These are phyloP conservation scores for Trichogramma dendrolimi DNA, from an alignment of 2,888 invertebrate species.

Conservation along the genomic window DNA sequence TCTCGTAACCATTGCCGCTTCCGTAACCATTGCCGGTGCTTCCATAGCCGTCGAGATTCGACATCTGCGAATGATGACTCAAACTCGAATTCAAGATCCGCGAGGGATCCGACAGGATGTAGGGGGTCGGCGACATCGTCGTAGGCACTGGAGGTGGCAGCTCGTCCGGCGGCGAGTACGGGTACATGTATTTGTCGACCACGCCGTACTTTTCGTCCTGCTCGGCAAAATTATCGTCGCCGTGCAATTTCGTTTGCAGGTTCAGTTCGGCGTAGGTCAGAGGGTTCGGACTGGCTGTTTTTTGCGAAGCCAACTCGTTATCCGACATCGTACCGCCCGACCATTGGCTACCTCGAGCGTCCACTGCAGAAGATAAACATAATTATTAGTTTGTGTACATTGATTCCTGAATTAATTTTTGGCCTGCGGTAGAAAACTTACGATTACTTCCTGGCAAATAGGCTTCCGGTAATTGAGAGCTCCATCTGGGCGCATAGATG, in stretches of 20 bases:
- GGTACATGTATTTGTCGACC: constrained; percentile 78
- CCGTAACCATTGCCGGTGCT: too few species aligned
- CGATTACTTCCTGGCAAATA: constrained; percentile 54
- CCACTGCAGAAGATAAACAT: constrained; percentile 31
- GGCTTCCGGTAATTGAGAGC: constrained; percentile 64
- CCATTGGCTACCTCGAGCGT: constrained; percentile 60
- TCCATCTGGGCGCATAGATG: constrained; percentile 65
- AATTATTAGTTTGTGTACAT: neutral
- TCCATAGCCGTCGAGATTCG: constrained; percentile 28
- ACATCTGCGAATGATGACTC: constrained; percentile 50
- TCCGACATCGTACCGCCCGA: constrained; percentile 77
- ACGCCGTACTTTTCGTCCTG: constrained; percentile 58
- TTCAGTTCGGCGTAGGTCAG: constrained; percentile 73
- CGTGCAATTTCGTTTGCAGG: constrained; percentile 39
- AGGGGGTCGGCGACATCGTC: constrained; percentile 48
- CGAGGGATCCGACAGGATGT: constrained; percentile 49
- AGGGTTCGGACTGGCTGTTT: constrained; percentile 65
- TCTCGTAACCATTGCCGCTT: constrained; percentile 37
- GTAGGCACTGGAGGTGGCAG: constrained; percentile 1
- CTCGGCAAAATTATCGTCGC: constrained; percentile 48
- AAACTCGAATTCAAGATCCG: constrained; percentile 48
- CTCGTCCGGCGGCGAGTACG: constrained; percentile 66
- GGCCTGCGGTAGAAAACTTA: constrained; percentile 20
- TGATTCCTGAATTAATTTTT: neutral
- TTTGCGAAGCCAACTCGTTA: constrained; percentile 64